Percentiles rank a stretch among this genome's conserved stretches.
phyloP scores from a whole-genome alignment of 2,888 invertebrate genomes.

The Caenorhabditis drosophilae region DNA sequence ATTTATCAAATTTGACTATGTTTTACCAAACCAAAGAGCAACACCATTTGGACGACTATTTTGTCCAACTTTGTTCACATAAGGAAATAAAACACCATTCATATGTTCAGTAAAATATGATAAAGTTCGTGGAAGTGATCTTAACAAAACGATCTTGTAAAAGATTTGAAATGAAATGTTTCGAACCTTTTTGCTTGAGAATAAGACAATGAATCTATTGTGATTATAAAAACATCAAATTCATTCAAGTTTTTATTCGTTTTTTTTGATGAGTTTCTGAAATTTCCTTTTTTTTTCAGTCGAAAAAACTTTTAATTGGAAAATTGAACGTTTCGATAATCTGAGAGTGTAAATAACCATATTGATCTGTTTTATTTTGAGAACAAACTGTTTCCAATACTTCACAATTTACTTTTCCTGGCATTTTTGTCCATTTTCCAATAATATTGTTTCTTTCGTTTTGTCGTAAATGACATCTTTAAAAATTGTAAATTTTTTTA shows the following conservation, averaged over 20 bases:
- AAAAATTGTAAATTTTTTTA: not conserved
- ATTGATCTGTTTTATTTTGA: constrained; percentile 12
- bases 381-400: constrained; percentile 34
- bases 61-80: constrained; percentile 57
- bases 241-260: too few species aligned
- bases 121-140: constrained; percentile 42
- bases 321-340: constrained; percentile 32
- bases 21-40: constrained; percentile 46
- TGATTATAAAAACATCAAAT: constrained; percentile 40
- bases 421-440: constrained; percentile 14
- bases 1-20: too few species aligned
- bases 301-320: too few species aligned
- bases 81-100: constrained; percentile 48
- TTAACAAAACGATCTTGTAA: constrained; percentile 10
- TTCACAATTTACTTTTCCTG: constrained; percentile 33
- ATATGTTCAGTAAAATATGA: constrained; percentile 39
- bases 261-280: too few species aligned
- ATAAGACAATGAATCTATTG: constrained; percentile 41
- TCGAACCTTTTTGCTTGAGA: constrained; percentile 43
- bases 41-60: constrained; percentile 58
- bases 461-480: constrained; percentile 28
- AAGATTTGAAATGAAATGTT: too few species aligned
- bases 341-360: constrained; percentile 37
- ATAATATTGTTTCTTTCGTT: constrained; percentile 16
- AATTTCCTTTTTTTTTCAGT: too few species aligned